Conservation (phyloP, 2,797 vertebrate species). For the Poecilia velifera region DNA sequence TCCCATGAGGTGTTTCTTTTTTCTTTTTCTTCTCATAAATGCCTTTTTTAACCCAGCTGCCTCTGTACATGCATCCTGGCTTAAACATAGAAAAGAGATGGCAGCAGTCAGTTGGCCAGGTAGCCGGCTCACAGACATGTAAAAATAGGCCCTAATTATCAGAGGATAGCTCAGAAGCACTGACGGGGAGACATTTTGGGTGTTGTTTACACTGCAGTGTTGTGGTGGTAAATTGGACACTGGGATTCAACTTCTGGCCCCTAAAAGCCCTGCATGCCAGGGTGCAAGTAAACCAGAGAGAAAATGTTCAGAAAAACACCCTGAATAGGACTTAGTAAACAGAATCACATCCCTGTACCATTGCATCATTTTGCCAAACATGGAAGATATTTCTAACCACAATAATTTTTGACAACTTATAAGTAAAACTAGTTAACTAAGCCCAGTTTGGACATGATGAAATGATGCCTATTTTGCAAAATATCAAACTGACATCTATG, state of each 20-base stretch:
- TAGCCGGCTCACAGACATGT: constrained; percentile 29
- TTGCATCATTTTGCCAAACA: neutral
- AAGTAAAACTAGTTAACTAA: neutral
- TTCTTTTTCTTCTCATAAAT: neutral
- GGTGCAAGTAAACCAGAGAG: constrained; percentile 39
- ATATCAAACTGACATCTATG: neutral
- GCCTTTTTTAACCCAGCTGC: constrained; percentile 3
- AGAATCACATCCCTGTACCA: neutral
- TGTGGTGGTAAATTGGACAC: constrained; percentile 54
- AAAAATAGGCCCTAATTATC: constrained; percentile 63
- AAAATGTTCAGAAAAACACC: constrained; percentile 4
- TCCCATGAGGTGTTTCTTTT: neutral
- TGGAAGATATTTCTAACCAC: neutral
- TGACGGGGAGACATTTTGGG: constrained; percentile 50
- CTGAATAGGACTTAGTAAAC: neutral
- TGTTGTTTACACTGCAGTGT: constrained; percentile 51
- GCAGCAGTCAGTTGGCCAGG: constrained; percentile 21
- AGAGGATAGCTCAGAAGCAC: constrained; percentile 31
- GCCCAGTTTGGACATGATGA: neutral
- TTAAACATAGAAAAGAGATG: constrained; percentile 29
- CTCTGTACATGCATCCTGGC: constrained; percentile 8
- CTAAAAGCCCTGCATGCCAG: constrained; percentile 31
- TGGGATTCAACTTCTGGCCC: constrained; percentile 40
- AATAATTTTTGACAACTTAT: neutral
- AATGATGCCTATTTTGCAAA: neutral